A percentile compares a stretch with the other conserved stretches of the same genome.
These are phyloP conservation scores for Eumerus sabulonum DNA, from an alignment of 2,888 invertebrate species.

Conservation along the genomic window DNA sequence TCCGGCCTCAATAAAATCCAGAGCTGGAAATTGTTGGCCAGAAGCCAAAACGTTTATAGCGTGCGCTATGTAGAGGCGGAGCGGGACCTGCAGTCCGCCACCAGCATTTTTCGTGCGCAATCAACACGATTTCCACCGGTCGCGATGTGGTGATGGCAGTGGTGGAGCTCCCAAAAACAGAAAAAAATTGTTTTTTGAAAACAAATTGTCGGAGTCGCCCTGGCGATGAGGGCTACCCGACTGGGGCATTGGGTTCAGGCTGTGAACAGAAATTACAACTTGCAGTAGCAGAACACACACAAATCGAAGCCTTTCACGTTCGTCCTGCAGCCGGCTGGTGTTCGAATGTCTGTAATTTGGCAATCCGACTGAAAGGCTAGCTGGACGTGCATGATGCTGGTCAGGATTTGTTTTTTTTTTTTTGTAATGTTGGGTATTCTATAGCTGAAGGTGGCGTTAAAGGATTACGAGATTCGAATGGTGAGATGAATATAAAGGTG, in stretches of 20 bases:
- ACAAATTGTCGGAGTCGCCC: neutral
- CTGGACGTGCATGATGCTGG: neutral
- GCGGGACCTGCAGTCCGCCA: constrained; percentile 1
- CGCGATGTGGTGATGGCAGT: neutral
- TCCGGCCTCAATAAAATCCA: constrained; percentile 63
- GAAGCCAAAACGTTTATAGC: constrained; percentile 63
- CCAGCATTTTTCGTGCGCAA: constrained; percentile 49
- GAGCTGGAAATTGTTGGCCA: constrained; percentile 57
- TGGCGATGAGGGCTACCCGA: neutral
- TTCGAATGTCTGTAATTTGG: constrained; percentile 42
- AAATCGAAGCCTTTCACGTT: constrained; percentile 29
- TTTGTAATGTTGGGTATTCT: too few species aligned
- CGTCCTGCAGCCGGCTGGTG: neutral
- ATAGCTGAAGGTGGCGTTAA: too few species aligned
- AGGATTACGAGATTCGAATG: too few species aligned
- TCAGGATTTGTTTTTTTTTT: too few species aligned
- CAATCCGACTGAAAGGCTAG: constrained; percentile 1
- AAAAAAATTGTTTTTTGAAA: constrained; percentile 21
- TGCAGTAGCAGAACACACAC: neutral
- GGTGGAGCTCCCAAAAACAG: too few species aligned
- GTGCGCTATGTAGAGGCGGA: too few species aligned
- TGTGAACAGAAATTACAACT: constrained; percentile 1
- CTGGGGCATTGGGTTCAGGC: constrained; percentile 32
- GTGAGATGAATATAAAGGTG: too few species aligned
- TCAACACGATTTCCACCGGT: constrained; percentile 47